Percentiles rank a stretch among this genome's conserved stretches.
These are phyloP conservation scores for Amazona ochrocephala DNA, from an alignment of 2,797 vertebrate species.

Conservation along the genomic window DNA sequence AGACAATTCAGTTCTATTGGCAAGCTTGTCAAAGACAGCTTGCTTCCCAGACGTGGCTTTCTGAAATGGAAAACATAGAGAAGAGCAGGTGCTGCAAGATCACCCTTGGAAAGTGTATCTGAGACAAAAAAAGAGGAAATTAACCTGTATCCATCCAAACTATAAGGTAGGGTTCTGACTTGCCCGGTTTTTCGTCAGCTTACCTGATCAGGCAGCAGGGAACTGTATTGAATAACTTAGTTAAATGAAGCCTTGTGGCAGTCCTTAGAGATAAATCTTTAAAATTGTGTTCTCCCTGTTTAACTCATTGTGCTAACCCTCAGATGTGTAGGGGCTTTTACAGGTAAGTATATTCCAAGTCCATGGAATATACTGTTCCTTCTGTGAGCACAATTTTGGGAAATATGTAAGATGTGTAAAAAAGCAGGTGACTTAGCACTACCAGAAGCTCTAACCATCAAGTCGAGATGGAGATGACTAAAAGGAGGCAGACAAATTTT, in stretches of 20 bases:
- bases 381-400: neutral
- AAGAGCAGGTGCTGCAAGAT: neutral
- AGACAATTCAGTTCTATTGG: neutral
- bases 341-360: neutral
- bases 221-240: neutral
- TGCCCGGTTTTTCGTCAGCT: neutral
- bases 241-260: neutral
- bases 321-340: neutral
- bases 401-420: neutral
- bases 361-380: neutral
- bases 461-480: neutral
- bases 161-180: constrained; percentile 4
- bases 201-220: neutral
- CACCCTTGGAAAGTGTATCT: neutral
- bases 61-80: neutral
- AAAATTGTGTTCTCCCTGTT: neutral
- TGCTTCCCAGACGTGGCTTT: neutral
- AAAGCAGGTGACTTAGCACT: neutral
- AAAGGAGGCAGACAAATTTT: neutral
- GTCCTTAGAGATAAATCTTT: neutral
- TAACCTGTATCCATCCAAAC: neutral
- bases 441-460: neutral
- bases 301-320: neutral
- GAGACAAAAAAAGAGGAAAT: neutral
- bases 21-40: neutral